Evolutionary conservation across 2,113 vertebrate genomes (phyloP), one percentile per base, ranked within the genome.

Genomic region (Aleadryas rufinucha): DNA sequence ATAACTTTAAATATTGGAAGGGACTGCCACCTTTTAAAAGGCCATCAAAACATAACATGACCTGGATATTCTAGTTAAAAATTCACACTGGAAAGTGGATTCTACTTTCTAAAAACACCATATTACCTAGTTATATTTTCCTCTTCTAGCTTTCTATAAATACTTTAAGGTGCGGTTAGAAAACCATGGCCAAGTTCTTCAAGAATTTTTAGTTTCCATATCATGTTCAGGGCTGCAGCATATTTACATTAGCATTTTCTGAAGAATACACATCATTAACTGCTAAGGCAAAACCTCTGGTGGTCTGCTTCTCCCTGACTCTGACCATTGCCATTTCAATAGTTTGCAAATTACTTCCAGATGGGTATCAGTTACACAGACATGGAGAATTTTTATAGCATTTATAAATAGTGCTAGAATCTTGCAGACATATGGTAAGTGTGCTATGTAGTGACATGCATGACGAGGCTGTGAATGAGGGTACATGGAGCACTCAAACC

Each of bases 331-430:
- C 60, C 10, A 41, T 96, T 96, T 94, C 88, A 97, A 59, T 96
- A 84, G 92, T 44, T 76, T 45, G 66, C 71, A 97, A 98, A 98
- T 98, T 89, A 97, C 69, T 98, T 98, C 97, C 98, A 98, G 97
- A 97, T 98, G 97, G 90, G 76, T 97, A 95, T 93, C 94, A 41
- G 92, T 97, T 96, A 95, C 95, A 95, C 56, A 83, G 60, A 69
- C 81, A 87, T 23, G 49, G 74, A 93, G 90, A 93, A 96, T 71
- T 95, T 94, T 78, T 87, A 60, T 23, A 77, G 82, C 95, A 89
- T 93, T 96, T 94, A 97, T 96, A 98, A 98, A 96, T 71, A 97
- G 60, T 93, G 93, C 76, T 91, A 91, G 86, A 87, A 70, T 84
- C 78, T 91, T 86, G 45, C 71, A 92, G 80, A 50, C 72, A 94